These are phyloP conservation scores for Erpornis zantholeuca DNA, from an alignment of 2,113 vertebrate species.

Conservation along the genomic window DNA sequence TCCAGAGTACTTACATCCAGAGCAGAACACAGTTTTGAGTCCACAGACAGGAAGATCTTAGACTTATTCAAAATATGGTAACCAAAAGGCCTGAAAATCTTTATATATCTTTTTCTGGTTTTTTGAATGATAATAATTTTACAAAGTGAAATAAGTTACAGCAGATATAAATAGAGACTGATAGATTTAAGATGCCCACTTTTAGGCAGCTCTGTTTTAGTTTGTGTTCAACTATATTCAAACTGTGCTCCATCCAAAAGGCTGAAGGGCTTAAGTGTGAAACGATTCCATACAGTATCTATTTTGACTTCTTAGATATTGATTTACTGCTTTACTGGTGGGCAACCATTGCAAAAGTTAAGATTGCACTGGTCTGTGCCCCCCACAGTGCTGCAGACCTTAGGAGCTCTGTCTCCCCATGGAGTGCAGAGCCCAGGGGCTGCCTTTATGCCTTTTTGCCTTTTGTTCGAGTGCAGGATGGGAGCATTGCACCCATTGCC, in stretches of 20 bases:
- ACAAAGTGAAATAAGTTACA: neutral
- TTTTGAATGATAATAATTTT: neutral
- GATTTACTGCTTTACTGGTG: neutral
- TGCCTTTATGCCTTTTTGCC: no score
- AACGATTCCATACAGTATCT: neutral
- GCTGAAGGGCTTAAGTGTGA: neutral
- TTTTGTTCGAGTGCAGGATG: neutral
- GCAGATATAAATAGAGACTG: neutral
- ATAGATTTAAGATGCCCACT: neutral
- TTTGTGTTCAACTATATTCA: neutral
- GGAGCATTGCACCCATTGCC: neutral
- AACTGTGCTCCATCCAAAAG: neutral
- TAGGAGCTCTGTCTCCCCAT: neutral
- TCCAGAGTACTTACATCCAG: neutral
- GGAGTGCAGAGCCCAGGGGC: no score
- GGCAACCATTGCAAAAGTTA: neutral
- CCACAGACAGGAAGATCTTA: neutral
- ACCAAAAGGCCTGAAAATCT: neutral
- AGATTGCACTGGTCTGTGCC: neutral
- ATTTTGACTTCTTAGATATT: neutral
- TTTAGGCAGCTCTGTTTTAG: neutral
- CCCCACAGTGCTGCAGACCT: fast-evolving
- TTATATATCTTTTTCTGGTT: neutral
- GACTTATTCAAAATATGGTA: neutral
- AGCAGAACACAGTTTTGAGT: neutral